phyloP scores from a whole-genome alignment of 2,797 vertebrate species.

The Balearica regulorum region DNA sequence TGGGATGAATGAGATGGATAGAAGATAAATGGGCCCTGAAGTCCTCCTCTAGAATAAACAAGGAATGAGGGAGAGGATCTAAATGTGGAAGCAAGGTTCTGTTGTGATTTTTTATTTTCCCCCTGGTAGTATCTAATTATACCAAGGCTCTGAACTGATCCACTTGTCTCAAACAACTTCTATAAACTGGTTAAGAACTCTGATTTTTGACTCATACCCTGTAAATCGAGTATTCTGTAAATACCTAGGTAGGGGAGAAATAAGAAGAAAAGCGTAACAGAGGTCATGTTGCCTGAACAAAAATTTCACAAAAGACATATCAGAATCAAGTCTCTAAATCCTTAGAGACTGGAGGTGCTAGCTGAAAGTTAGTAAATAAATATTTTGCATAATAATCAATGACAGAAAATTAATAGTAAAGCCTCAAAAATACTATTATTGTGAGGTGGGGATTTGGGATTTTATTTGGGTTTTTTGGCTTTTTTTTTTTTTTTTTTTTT shows the following conservation, averaged over 20 bases:
- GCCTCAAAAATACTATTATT: neutral
- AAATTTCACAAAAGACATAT: neutral
- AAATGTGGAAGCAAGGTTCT: neutral
- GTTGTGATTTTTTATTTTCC: neutral
- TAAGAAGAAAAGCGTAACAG: neutral
- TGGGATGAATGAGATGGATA: neutral
- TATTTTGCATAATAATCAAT: neutral
- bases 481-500: neutral
- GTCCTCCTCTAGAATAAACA: neutral
- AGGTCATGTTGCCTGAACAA: neutral
- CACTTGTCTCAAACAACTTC: neutral
- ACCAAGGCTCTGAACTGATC: neutral
- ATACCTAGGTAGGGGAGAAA: neutral
- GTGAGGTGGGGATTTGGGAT: rapidly evolving
- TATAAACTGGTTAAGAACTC: neutral
- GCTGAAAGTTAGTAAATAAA: neutral
- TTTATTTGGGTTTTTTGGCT: rapidly evolving
- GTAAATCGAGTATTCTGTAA: neutral
- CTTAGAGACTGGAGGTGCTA: neutral
- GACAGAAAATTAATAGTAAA: neutral
- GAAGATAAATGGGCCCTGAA: neutral
- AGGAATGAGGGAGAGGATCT: neutral
- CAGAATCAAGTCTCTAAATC: neutral
- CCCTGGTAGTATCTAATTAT: neutral
- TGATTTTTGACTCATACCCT: neutral